These are phyloP conservation scores for Hyperoodon ampullatus DNA, from an alignment of 2,113 vertebrate genomes.

Conservation along the genomic window DNA sequence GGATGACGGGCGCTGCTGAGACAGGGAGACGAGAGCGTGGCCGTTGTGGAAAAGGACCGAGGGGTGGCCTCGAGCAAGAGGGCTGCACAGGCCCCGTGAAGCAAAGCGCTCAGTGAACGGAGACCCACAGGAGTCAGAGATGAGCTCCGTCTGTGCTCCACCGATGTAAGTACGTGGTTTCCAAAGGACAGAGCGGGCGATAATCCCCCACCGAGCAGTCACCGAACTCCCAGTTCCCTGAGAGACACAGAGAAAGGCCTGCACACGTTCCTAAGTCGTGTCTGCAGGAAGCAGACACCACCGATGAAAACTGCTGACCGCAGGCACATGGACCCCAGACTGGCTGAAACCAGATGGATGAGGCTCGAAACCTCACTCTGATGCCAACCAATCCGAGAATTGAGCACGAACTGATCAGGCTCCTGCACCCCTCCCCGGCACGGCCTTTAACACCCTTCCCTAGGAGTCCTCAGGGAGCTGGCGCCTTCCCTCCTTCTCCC, in stretches of 20 bases:
- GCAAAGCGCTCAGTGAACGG: too few relatives aligned
- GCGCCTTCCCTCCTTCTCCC: background rate
- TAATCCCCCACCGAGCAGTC: too few relatives aligned
- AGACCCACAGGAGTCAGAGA: too few relatives aligned
- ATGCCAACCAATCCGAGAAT: background rate
- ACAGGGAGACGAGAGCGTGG: too few relatives aligned
- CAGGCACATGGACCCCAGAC: background rate
- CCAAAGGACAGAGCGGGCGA: too few relatives aligned
- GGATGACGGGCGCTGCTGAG: background rate
- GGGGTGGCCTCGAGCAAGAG: too few relatives aligned
- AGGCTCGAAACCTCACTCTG: background rate
- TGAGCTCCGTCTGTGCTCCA: too few relatives aligned
- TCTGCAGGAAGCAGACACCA: too few relatives aligned
- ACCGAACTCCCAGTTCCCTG: background rate
- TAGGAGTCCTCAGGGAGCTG: fast-evolving
- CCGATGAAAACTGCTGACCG: background rate
- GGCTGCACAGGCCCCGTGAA: too few relatives aligned
- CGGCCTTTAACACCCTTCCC: background rate
- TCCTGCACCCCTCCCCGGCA: fast-evolving
- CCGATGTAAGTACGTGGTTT: too few relatives aligned
- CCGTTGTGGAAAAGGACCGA: too few relatives aligned
- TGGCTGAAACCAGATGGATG: background rate
- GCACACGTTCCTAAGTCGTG: background rate
- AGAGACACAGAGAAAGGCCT: background rate
- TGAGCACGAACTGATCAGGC: background rate